phyloP scores from a whole-genome alignment of 2,888 invertebrate species.

The Drosophila meridionalis region DNA sequence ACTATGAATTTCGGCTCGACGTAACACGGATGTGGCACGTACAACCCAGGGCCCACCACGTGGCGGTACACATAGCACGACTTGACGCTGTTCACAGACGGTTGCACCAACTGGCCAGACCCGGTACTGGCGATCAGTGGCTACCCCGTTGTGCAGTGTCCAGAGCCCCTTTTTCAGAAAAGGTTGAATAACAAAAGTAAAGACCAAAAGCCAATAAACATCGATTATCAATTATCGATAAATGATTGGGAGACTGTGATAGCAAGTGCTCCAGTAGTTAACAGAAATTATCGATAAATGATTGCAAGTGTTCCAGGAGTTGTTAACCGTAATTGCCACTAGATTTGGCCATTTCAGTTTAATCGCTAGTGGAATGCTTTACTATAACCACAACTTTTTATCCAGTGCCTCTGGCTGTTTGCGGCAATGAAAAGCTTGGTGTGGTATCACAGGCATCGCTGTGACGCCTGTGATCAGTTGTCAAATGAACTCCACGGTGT shows the following conservation, averaged over 20 bases:
- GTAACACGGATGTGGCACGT: conserved; percentile 79
- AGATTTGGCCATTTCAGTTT: conserved; percentile 46
- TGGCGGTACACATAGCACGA: conserved; percentile 84
- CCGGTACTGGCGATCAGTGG: conserved; percentile 83
- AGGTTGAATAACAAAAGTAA: conserved; percentile 10
- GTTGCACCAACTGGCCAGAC: conserved; percentile 84
- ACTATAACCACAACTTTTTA: conserved; percentile 76
- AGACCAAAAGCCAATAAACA: too few species aligned
- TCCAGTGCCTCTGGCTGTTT: conserved; percentile 62
- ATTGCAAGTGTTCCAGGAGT: conserved; percentile 60
- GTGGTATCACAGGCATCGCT: conserved; percentile 52
- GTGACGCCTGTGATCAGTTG: conserved; percentile 19
- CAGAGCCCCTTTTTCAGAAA: conserved; percentile 81
- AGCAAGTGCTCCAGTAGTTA: too few species aligned
- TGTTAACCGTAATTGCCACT: conserved; percentile 63
- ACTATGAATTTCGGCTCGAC: conserved; percentile 83
- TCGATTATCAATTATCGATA: too few species aligned
- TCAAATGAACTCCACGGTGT: conserved; percentile 22
- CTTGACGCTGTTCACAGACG: conserved; percentile 84
- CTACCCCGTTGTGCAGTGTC: conserved; percentile 84
- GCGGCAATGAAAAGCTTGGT: conserved; percentile 77
- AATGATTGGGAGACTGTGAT: too few species aligned
- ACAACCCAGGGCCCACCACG: conserved; percentile 84
- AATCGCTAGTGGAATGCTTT: conserved; percentile 63
- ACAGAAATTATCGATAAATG: too few species aligned